phyloP scores from a whole-genome alignment of 2,888 invertebrate genomes.

The Leucoptera coffeella region DNA sequence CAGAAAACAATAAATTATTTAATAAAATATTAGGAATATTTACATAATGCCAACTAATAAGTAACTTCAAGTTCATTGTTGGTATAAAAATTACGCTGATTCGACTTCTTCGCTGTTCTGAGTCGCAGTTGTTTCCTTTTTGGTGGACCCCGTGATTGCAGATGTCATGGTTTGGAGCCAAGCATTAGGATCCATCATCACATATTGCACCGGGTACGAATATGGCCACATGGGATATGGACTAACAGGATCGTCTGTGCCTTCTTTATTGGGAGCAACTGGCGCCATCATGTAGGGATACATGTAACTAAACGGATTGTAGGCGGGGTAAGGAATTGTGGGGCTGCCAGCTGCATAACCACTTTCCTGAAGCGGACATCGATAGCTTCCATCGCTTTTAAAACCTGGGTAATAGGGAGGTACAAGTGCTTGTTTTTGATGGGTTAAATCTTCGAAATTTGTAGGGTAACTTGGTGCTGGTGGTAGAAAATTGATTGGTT shows the following conservation, averaged over 20 bases:
- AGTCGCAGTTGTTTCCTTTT: slow-evolving; percentile 10
- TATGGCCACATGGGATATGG: slow-evolving; percentile 12
- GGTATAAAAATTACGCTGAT: too few relatives aligned
- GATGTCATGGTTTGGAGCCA: too few relatives aligned
- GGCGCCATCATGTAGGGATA: slow-evolving; percentile 31
- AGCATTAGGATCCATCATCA: slow-evolving; percentile 26
- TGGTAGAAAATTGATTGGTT: slow-evolving; percentile 27
- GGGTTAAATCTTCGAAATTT: not conserved
- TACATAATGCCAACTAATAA: too few relatives aligned
- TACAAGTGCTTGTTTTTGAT: not conserved
- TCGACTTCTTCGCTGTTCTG: too few relatives aligned
- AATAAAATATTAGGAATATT: too few relatives aligned
- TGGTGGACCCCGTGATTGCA: too few relatives aligned
- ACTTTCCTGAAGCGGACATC: not conserved
- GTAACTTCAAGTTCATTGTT: too few relatives aligned
- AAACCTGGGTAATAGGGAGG: not conserved
- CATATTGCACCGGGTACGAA: slow-evolving; percentile 27
- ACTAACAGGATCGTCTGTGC: slow-evolving; percentile 19
- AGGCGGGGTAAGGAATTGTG: not conserved
- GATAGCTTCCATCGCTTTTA: not conserved
- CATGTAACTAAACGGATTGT: slow-evolving; percentile 17
- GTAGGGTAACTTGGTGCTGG: slow-evolving; percentile 19
- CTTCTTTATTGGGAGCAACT: slow-evolving; percentile 17
- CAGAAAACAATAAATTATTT: too few relatives aligned
- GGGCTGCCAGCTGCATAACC: not conserved